phyloP scores from a whole-genome alignment of 2,797 vertebrate species.

The Falco rusticolus region DNA sequence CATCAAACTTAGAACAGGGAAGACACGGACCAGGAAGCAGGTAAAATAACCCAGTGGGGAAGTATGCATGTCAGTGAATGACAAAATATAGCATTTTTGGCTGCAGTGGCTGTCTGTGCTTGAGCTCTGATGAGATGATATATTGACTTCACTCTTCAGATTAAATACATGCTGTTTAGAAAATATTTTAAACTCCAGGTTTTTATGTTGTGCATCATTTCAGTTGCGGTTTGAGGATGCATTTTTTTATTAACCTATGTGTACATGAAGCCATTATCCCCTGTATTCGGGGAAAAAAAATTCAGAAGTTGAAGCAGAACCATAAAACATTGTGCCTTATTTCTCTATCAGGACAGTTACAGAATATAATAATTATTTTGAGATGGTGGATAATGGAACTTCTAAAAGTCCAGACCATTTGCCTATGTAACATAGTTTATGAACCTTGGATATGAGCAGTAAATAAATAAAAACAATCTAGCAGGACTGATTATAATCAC shows the following conservation, averaged over 20 bases:
- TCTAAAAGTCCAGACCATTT: conserved; percentile 31
- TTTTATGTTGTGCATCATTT: conserved; percentile 61
- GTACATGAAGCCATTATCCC: background rate
- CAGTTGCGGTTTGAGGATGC: conserved; percentile 22
- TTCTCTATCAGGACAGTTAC: background rate
- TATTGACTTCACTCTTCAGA: conserved; percentile 58
- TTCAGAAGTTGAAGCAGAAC: background rate
- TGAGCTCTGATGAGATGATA: conserved; percentile 72
- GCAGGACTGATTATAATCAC: background rate
- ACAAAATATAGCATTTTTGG: conserved; percentile 71
- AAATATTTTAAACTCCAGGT: background rate
- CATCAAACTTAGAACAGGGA: conserved; percentile 98
- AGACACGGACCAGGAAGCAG: conserved; percentile 99
- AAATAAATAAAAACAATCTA: conserved; percentile 37
- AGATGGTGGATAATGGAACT: background rate
- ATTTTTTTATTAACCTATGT: background rate
- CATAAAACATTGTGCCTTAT: background rate
- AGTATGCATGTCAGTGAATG: conserved; percentile 74
- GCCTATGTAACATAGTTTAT: background rate
- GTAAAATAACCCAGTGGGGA: conserved; percentile 81
- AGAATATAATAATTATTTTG: conserved; percentile 1
- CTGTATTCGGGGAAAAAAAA: background rate
- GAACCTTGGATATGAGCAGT: background rate
- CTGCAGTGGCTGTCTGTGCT: conserved; percentile 78
- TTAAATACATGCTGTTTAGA: conserved; percentile 28